Conservation (phyloP, 53 echinoderm and acorn worm species). For the Astropecten irregularis region DNA sequence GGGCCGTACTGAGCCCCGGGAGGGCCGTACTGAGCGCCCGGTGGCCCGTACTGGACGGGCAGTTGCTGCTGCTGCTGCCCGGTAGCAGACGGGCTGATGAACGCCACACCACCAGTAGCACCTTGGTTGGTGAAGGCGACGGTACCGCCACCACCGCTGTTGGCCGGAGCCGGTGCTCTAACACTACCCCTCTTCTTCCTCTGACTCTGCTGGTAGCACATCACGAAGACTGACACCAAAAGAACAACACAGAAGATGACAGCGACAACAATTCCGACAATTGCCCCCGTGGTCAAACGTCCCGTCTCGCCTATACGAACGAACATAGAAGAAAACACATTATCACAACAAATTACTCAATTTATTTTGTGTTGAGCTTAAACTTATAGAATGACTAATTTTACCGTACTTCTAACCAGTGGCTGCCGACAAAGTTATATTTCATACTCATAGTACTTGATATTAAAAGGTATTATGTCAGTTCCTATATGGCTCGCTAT, state of each 20-base stretch:
- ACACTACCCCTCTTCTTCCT: conserved; percentile 6
- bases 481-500: too few species aligned
- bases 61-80: conserved; percentile 9
- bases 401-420: too few species aligned
- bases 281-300: not conserved
- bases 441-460: too few species aligned
- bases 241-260: not conserved
- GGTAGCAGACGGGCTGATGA: not conserved
- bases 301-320: conserved; percentile 7
- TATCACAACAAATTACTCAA: not conserved
- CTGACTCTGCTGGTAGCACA: conserved; percentile 7
- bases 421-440: too few species aligned
- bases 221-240: not conserved
- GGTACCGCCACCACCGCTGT: not conserved
- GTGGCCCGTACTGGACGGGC: not conserved
- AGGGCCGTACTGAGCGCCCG: too few species aligned
- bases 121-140: not conserved
- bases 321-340: too few species aligned
- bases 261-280: conserved; percentile 11
- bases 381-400: not conserved
- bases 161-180: not conserved
- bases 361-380: not conserved
- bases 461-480: too few species aligned
- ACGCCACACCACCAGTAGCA: not conserved
- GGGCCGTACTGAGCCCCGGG: too few species aligned